Evolutionary conservation across 2,888 invertebrate species (phyloP), one percentile per base, ranked within the genome.

Genomic region (Syrphus vitripennis): DNA sequence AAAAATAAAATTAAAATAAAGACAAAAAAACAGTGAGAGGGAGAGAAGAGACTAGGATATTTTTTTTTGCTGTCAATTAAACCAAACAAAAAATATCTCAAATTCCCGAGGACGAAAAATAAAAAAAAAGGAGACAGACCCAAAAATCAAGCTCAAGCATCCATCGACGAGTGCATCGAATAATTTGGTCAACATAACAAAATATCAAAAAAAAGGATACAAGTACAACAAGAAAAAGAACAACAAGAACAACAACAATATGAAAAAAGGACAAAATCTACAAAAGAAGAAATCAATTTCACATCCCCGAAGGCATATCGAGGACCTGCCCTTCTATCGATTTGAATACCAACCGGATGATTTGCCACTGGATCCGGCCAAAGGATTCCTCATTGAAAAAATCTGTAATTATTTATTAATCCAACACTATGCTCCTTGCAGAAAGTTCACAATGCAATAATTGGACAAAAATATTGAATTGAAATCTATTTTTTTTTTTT

Each of bases 321-420:
- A 91, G 53, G 92, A 92, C 79, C 90, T 90, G 40, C 92, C 92
- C 5, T 92, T 92, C 74, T 93, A 92, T 87, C 88, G 88, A 37
- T 89, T 91, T 70, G 82, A 88, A 37, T 92, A 93, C 83, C 80
- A 89, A 21, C 89, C 89, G 31, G 92, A 92, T 87, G 91, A 93
- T 72, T 87, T 93, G 87, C 93, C 93, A 1, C 83, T 93, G 31
- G 93, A 93, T 89, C 93, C 93, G 3, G 88, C 90, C 16, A 91
- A 90, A 82, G 89, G 89, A 34, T 91, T 89, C 69, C 80, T 92
- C 31, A 76, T 83, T 63, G 91, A 91, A 80, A 92, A 91, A 87
- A 90, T 90, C 69, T 90, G 92, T 92, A 87, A 89, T 72, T 86
- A 77, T 74, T 72, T 72, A 65, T 67, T 59, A 50, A 63, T 19